Evolutionary conservation across 2,888 invertebrate species (phyloP).

Genomic region (Tethea ocularis): DNA sequence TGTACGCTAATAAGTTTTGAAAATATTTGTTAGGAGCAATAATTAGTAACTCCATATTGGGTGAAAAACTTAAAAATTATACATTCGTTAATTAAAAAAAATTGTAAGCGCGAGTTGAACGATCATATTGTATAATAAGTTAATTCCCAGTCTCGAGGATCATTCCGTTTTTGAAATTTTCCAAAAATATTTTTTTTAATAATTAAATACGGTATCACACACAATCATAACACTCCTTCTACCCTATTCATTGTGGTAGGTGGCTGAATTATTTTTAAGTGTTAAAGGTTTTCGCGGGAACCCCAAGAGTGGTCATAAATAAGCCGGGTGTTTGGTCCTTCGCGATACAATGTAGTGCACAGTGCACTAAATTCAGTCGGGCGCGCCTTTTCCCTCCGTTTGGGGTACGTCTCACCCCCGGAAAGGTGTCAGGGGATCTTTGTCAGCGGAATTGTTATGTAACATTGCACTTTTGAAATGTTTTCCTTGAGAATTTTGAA

Average conservation of each 20-base stretch:
- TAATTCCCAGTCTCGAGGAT: too few relatives aligned
- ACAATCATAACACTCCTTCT: constrained; percentile 15
- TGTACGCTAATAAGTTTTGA: background rate
- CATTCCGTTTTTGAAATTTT: background rate
- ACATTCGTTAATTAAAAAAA: too few relatives aligned
- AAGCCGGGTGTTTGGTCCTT: constrained; percentile 33
- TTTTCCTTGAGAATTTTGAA: background rate
- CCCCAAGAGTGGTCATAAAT: constrained; percentile 54
- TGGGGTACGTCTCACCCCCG: constrained; percentile 26
- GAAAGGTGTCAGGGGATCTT: constrained; percentile 27
- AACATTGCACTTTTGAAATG: constrained; percentile 18
- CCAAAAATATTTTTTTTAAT: background rate
- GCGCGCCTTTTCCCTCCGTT: constrained; percentile 21
- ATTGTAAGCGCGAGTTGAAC: too few relatives aligned
- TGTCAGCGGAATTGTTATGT: constrained; percentile 1
- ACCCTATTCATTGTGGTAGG: constrained; percentile 19
- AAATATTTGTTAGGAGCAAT: background rate
- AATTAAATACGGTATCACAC: too few relatives aligned
- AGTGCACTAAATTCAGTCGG: constrained; percentile 38
- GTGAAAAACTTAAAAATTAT: too few relatives aligned
- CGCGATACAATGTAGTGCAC: constrained; percentile 32
- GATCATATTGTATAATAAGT: too few relatives aligned
- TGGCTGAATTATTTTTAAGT: constrained; percentile 66
- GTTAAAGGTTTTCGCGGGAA: constrained; percentile 57
- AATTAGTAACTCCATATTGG: too few relatives aligned